phyloP scores from a whole-genome alignment of 2,888 invertebrate species.

The Yponomeuta plumbellus region DNA sequence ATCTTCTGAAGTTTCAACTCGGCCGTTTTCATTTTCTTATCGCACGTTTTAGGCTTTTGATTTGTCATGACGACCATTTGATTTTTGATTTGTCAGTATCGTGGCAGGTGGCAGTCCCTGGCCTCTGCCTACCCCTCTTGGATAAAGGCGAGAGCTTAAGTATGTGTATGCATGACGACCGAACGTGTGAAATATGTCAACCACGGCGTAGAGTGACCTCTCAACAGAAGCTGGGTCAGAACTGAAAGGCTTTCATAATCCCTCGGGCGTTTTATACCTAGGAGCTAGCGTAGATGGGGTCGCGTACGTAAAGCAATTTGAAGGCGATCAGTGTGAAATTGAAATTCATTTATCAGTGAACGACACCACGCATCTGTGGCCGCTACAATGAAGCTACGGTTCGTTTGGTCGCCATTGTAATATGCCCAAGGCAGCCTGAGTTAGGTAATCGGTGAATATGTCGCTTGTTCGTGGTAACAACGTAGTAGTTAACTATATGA shows the following conservation, averaged over 20 bases:
- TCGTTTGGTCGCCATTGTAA: conserved; percentile 2
- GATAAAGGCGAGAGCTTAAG: too few species aligned
- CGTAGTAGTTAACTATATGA: too few species aligned
- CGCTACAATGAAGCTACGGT: conserved; percentile 31
- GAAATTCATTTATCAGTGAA: conserved; percentile 66
- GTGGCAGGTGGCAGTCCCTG: too few species aligned
- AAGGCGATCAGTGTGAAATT: conserved; percentile 69
- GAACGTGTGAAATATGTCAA: not conserved
- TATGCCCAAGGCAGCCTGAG: not conserved
- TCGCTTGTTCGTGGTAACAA: too few species aligned
- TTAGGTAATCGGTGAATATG: too few species aligned
- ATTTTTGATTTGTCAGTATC: too few species aligned
- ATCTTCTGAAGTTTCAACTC: conserved; percentile 57
- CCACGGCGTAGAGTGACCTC: not conserved
- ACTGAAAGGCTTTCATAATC: conserved; percentile 32
- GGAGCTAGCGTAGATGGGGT: not conserved
- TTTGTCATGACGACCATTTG: conserved; percentile 43
- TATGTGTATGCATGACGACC: too few species aligned
- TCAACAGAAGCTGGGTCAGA: conserved; percentile 15
- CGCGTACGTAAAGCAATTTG: conserved; percentile 18
- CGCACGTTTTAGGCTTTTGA: conserved; percentile 40
- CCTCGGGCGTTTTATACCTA: conserved; percentile 38
- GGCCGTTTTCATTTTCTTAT: conserved; percentile 54
- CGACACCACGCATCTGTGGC: conserved; percentile 60
- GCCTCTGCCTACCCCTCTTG: too few species aligned